Conservation (phyloP, 2,797 vertebrate species). For the Prunella strophiata region DNA sequence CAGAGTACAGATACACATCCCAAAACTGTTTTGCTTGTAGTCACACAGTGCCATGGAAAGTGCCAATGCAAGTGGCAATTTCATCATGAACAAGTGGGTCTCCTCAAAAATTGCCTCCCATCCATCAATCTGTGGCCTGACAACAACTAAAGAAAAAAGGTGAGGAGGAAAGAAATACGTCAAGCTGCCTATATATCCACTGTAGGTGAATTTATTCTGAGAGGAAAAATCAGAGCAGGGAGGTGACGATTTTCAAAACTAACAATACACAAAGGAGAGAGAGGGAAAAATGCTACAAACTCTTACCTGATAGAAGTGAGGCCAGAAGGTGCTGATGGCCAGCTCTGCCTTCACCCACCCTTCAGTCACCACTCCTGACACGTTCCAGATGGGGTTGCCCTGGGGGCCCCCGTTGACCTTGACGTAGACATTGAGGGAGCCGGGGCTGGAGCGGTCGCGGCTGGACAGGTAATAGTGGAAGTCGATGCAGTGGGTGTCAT, state of each 20-base stretch:
- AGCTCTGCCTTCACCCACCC: constrained; percentile 96
- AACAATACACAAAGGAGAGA: neutral
- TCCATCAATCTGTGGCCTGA: neutral
- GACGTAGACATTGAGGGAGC: constrained; percentile 92
- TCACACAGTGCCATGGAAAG: fast-evolving
- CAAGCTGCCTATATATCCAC: neutral
- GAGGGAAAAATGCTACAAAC: neutral
- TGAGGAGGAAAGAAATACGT: neutral
- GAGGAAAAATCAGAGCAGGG: neutral
- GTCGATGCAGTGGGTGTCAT: constrained; percentile 97
- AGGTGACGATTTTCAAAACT: fast-evolving
- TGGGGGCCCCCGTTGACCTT: constrained; percentile 95
- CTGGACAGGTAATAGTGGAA: constrained; percentile 96
- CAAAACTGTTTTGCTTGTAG: neutral
- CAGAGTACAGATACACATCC: neutral
- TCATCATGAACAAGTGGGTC: neutral
- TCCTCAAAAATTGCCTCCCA: neutral
- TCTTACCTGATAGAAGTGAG: constrained; percentile 94
- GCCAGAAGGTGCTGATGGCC: constrained; percentile 97
- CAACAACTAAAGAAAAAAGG: neutral
- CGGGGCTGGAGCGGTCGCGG: constrained; percentile 88
- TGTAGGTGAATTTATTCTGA: fast-evolving
- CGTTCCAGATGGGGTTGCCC: constrained; percentile 95
- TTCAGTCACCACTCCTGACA: constrained; percentile 89
- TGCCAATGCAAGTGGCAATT: neutral